Percentiles rank a stretch among this genome's conserved stretches.
phyloP scores from a whole-genome alignment of 2,888 invertebrate genomes.

The Sarcophaga subvicina region DNA sequence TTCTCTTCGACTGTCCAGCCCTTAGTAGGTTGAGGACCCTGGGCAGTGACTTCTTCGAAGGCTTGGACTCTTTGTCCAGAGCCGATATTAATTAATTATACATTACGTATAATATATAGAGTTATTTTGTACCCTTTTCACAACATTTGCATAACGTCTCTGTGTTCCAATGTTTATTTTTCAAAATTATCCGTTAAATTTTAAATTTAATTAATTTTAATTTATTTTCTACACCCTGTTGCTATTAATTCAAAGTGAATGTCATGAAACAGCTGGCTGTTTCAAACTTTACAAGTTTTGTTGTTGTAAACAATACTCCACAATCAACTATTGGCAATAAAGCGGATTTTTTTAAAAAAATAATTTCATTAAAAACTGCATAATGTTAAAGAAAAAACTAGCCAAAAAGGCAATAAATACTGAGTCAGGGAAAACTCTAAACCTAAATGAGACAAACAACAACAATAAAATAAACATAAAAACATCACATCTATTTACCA shows the following conservation, averaged over 20 bases:
- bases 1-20: no score
- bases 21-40: no score
- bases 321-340: background rate
- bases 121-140: no score
- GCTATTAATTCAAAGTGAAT: background rate
- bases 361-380: background rate
- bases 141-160: no score
- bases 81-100: no score
- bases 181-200: background rate
- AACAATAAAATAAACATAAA: background rate
- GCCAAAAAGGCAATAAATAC: slow-evolving; percentile 14
- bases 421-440: background rate
- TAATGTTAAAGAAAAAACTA: slow-evolving; percentile 60
- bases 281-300: background rate
- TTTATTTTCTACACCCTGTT: slow-evolving; percentile 19
- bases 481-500: slow-evolving; percentile 68
- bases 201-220: background rate
- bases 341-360: slow-evolving; percentile 3
- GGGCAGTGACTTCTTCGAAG: no score
- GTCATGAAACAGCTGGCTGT: background rate
- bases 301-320: slow-evolving; percentile 10
- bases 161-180: background rate
- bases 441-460: slow-evolving; percentile 14
- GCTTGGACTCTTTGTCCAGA: no score
- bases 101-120: slow-evolving; percentile 9